Base-by-base conservation (phyloP, 64 coral and sea anemone genomes). In the Montipora sp. region DNA sequence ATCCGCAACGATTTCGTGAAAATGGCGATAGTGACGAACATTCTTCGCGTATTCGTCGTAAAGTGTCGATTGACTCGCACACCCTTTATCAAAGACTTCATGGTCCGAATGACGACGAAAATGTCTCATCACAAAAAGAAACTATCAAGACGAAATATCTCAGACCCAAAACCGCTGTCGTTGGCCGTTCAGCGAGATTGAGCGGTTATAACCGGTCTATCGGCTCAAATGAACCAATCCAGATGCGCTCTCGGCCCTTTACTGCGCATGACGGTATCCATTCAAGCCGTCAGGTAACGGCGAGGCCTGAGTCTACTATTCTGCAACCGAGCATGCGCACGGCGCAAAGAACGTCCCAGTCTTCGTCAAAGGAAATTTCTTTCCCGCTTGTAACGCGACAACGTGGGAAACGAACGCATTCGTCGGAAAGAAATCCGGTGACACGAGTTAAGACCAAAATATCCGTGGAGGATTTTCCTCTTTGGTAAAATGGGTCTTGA, bases 21-120 rank as follows among this genome's bases (percentile, higher is more conserved):
- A 36, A 36, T 36, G 80, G 63, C 4, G 53, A 82, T 23, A 44
- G 2, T 10, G 13, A 43, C 57, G 60, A 69, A 67, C 46, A 45
- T 0, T 68, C 61, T 1, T n/a, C 44, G 43, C 5, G 81, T 48
- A 12, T 36, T 18, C 81, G 46, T 48, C 81, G 59, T 8, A 47
- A 43, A 48, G 23, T 43, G 19, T 84, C 81, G 16, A 5, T 48
- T 48, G 81, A 36, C 0, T 36, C 36, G 36, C 36, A 36, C 11
- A 61, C 58, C 20, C 63, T 83, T 23, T 44, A 65, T 61, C 81
- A 69, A 84, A 68, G 81, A 69, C 81, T 84, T 84, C 81, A 84
- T 68, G 59, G 59, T 19, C 3, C 46, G 43, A 84, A 8, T n/a
- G 14, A 10, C 18, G 18, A 68, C 11, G 59, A 36, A 36, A 36